phyloP scores from a whole-genome alignment of 1,140 invertebrate species.

The honey bee (Apis mellifera) region DNA sequence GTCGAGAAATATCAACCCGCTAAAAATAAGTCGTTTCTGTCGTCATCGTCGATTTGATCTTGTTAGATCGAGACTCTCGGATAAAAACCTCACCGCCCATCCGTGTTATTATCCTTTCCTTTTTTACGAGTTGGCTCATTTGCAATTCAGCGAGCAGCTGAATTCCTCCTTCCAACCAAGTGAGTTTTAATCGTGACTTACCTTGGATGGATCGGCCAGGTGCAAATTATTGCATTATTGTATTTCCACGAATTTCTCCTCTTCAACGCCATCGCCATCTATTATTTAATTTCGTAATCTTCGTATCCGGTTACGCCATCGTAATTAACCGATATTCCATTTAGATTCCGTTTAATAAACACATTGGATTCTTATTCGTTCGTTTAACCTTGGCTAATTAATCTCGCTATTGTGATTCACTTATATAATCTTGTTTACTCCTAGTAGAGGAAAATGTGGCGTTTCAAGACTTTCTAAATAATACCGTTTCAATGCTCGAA shows the following conservation, averaged over 20 bases:
- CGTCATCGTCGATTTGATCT: background rate
- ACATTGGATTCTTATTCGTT: background rate
- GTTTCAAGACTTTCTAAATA: background rate
- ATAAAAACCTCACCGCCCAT: background rate
- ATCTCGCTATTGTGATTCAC: background rate
- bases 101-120: background rate
- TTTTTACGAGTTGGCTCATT: background rate
- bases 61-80: background rate
- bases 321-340: background rate
- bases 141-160: conserved; percentile 38
- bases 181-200: conserved; percentile 18
- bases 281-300: background rate
- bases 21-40: background rate
- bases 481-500: no score
- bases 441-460: background rate
- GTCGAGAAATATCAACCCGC: background rate
- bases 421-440: background rate
- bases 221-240: conserved; percentile 26
- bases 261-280: background rate
- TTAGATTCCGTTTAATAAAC: background rate
- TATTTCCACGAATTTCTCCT: background rate
- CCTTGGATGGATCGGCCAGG: background rate
- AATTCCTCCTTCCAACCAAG: background rate
- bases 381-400: background rate
- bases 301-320: no score